phyloP scores from a whole-genome alignment of 2,888 invertebrate genomes.

The Nomada hirtipes region DNA sequence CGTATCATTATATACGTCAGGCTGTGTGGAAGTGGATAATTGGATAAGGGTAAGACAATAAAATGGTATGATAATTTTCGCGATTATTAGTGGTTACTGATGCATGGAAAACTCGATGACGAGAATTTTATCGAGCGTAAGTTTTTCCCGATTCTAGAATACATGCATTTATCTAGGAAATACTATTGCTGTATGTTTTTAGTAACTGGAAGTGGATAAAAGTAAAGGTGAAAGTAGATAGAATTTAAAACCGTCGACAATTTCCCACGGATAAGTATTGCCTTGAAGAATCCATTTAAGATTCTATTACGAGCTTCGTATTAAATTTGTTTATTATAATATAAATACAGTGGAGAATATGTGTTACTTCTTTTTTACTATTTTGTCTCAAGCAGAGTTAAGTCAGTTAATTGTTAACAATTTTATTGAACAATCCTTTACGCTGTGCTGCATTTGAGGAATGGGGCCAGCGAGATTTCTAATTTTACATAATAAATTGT shows the following conservation, averaged over 20 bases:
- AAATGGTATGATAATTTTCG: not conserved
- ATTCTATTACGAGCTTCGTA: not conserved
- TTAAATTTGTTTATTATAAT: not conserved
- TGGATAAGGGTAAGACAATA: not conserved
- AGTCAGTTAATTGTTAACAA: too few species aligned
- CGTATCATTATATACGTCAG: not conserved
- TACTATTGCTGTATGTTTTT: too few species aligned
- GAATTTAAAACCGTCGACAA: not conserved
- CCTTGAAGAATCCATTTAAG: constrained; percentile 8
- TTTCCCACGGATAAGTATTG: constrained; percentile 4
- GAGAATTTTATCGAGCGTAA: not conserved
- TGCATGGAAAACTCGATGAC: not conserved
- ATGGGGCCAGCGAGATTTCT: not conserved
- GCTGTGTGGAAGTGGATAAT: not conserved
- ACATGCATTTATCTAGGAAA: too few species aligned
- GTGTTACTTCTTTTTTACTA: too few species aligned
- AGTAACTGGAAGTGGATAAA: not conserved
- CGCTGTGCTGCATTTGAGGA: not conserved
- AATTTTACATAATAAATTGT: not conserved
- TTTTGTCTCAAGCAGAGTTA: too few species aligned
- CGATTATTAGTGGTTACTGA: not conserved
- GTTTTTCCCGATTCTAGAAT: not conserved
- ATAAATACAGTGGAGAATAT: not conserved
- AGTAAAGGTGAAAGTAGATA: constrained; percentile 24
- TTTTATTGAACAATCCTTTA: not conserved